Conservation (phyloP, 2,113 vertebrate genomes). For the Orientallactaga bullata region DNA sequence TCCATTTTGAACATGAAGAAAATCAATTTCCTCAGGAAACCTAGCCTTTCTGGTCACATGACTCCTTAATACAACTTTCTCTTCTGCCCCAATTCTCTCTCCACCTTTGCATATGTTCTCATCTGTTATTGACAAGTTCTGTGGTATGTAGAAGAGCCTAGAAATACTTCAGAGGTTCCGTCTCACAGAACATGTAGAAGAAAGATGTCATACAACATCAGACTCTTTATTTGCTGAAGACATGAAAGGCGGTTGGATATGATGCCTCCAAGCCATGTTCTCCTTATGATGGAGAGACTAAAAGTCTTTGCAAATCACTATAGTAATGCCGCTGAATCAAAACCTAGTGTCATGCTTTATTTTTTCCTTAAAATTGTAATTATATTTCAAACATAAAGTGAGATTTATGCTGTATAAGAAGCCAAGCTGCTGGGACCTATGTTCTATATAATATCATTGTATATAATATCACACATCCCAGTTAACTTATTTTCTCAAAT, state of each 20-base stretch:
- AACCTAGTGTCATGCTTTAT: neutral
- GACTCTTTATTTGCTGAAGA: neutral
- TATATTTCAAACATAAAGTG: slow-evolving; percentile 8
- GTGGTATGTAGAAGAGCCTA: neutral
- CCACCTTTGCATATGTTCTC: neutral
- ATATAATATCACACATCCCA: neutral
- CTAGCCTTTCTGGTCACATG: neutral
- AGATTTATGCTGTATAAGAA: neutral
- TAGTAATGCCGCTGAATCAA: neutral
- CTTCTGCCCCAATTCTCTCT: neutral
- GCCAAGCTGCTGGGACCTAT: neutral
- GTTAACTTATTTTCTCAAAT: neutral
- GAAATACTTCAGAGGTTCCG: neutral
- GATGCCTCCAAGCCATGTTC: neutral
- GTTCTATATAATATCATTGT: neutral
- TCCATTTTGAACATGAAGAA: slow-evolving; percentile 27
- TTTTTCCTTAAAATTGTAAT: neutral
- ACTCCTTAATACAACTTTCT: slow-evolving; percentile 1
- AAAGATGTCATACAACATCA: slow-evolving; percentile 17
- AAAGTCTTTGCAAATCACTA: neutral
- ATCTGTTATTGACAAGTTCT: slow-evolving; percentile 7
- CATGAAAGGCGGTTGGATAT: neutral
- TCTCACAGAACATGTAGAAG: neutral
- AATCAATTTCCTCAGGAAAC: slow-evolving; percentile 8
- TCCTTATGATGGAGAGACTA: neutral